phyloP scores from a whole-genome alignment of 1,140 invertebrate genomes.

The Coptotermes formosanus region DNA sequence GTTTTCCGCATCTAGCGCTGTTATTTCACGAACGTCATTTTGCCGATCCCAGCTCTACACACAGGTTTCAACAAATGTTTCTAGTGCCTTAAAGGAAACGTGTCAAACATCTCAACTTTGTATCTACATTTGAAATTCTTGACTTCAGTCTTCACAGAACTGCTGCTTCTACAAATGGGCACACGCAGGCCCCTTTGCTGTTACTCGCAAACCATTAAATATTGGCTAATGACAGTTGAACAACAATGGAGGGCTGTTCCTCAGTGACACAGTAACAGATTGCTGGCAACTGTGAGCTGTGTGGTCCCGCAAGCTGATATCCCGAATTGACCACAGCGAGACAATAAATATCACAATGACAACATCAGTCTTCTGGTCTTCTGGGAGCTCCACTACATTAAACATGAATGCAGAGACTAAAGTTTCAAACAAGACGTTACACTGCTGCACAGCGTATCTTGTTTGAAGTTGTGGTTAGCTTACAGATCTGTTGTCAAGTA shows the following conservation, averaged over 20 bases:
- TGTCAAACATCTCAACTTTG: neutral
- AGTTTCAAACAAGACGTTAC: neutral
- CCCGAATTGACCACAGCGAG: too few relatives aligned
- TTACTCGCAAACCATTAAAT: neutral
- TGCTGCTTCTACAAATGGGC: neutral
- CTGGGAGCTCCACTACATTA: neutral
- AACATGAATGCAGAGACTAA: neutral
- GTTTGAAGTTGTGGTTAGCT: neutral
- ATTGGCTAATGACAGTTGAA: neutral
- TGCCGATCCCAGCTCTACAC: too few relatives aligned
- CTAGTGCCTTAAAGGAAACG: neutral
- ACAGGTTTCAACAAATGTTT: too few relatives aligned
- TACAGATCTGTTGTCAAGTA: too few relatives aligned
- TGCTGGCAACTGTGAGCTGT: neutral
- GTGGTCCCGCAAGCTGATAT: neutral
- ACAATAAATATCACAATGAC: neutral
- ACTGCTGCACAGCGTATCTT: neutral
- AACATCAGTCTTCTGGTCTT: neutral
- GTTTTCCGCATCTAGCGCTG: too few relatives aligned
- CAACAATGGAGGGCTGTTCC: neutral
- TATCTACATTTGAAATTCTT: neutral
- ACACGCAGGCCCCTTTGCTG: neutral
- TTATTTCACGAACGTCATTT: too few relatives aligned
- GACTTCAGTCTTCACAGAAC: neutral
- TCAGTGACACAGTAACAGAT: neutral